phyloP scores from a whole-genome alignment of 2,888 invertebrate species.

The Cataglyphis albicans region DNA sequence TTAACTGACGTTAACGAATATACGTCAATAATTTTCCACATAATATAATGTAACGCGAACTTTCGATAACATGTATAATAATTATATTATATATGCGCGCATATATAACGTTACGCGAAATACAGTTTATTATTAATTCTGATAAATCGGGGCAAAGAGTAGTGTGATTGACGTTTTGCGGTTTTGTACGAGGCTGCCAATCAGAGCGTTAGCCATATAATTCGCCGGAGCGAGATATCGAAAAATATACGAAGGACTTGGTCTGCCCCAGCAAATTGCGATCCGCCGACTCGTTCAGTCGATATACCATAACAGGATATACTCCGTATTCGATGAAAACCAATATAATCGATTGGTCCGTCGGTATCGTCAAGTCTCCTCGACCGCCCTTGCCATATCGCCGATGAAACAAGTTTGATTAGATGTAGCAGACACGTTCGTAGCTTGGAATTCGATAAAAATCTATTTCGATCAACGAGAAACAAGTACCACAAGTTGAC shows the following conservation, averaged over 20 bases:
- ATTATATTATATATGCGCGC: not conserved
- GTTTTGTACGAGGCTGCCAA: not conserved
- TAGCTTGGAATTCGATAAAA: slow-evolving; percentile 38
- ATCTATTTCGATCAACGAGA: slow-evolving; percentile 48
- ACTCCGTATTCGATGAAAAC: slow-evolving; percentile 20
- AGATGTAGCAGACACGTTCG: slow-evolving; percentile 49
- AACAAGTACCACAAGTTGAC: slow-evolving; percentile 16
- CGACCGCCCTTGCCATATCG: slow-evolving; percentile 9
- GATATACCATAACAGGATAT: slow-evolving; percentile 25
- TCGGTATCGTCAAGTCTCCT: slow-evolving; percentile 19
- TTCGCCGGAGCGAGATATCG: not conserved
- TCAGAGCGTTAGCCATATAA: not conserved
- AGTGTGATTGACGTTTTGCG: slow-evolving; percentile 2
- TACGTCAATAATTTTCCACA: not conserved
- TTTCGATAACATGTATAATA: not conserved
- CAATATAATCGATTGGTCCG: slow-evolving; percentile 41
- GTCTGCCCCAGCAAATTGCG: slow-evolving; percentile 7
- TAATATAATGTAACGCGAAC: not conserved
- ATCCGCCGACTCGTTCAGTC: slow-evolving; percentile 15
- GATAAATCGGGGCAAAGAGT: not conserved
- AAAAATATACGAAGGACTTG: slow-evolving; percentile 2
- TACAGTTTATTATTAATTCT: not conserved
- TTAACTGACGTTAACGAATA: slow-evolving; percentile 19
- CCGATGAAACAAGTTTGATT: slow-evolving; percentile 53
- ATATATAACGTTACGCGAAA: not conserved